These are phyloP conservation scores for Trichonephila inaurata DNA, from an alignment of 1,140 invertebrate species.

Conservation along the genomic window DNA sequence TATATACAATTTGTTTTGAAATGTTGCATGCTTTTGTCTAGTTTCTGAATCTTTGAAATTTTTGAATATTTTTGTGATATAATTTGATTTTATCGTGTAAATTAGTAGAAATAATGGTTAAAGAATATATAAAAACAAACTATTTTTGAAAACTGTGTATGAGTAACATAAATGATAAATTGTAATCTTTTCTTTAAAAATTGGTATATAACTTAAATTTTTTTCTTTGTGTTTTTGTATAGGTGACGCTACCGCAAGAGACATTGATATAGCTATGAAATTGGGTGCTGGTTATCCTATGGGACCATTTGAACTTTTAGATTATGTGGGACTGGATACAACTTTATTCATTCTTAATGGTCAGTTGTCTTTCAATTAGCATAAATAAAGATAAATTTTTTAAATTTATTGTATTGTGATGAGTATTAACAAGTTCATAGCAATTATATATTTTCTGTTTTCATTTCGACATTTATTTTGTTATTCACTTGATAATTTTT, in stretches of 20 bases:
- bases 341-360: slow-evolving; percentile 83
- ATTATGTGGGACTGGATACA: slow-evolving; percentile 90
- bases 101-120: background rate
- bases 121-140: no score
- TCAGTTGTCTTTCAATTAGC: slow-evolving; percentile 77
- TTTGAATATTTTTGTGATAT: background rate
- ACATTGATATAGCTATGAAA: slow-evolving; percentile 94
- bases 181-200: background rate
- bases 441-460: no score
- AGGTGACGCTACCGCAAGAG: slow-evolving; percentile 84
- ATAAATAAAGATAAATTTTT: no score
- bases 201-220: background rate
- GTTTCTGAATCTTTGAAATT: background rate
- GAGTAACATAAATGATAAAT: no score
- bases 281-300: slow-evolving; percentile 91
- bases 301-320: slow-evolving; percentile 90
- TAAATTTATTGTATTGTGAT: no score
- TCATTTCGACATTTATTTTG: no score
- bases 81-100: background rate
- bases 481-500: no score
- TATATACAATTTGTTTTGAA: background rate
- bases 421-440: no score
- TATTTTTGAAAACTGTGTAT: no score
- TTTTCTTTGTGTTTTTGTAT: background rate
- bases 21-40: background rate